Conservation (phyloP, 2,888 invertebrate genomes). For the Lottia scabra region DNA sequence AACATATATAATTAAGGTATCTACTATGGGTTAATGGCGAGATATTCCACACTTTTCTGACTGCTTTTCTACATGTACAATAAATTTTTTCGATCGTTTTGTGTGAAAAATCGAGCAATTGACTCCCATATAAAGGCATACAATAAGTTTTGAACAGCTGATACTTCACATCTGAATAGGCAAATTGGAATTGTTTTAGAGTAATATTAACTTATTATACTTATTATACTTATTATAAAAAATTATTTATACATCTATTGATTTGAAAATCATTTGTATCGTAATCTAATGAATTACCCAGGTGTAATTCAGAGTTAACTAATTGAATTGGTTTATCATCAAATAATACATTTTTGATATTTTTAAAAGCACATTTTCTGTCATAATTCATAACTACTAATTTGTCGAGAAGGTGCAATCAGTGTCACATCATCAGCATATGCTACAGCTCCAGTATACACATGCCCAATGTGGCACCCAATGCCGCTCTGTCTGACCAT, state of each 20-base stretch:
- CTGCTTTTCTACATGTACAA: background rate
- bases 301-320: background rate
- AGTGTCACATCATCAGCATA: too few species aligned
- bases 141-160: background rate
- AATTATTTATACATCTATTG: background rate
- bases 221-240: background rate
- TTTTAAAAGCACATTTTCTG: too few species aligned
- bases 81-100: background rate
- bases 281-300: background rate
- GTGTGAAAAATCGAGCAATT: background rate
- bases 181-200: background rate
- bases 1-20: background rate
- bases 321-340: too few species aligned
- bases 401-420: too few species aligned
- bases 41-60: background rate
- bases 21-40: background rate
- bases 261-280: background rate
- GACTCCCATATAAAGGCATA: slow-evolving; percentile 2
- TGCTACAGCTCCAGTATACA: too few species aligned
- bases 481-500: too few species aligned
- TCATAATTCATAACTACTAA: too few species aligned
- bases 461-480: too few species aligned
- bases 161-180: background rate
- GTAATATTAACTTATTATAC: background rate
- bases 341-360: too few species aligned